Base-by-base conservation (phyloP, 2,797 vertebrate genomes). In the Ctenosaura bakeri region DNA sequence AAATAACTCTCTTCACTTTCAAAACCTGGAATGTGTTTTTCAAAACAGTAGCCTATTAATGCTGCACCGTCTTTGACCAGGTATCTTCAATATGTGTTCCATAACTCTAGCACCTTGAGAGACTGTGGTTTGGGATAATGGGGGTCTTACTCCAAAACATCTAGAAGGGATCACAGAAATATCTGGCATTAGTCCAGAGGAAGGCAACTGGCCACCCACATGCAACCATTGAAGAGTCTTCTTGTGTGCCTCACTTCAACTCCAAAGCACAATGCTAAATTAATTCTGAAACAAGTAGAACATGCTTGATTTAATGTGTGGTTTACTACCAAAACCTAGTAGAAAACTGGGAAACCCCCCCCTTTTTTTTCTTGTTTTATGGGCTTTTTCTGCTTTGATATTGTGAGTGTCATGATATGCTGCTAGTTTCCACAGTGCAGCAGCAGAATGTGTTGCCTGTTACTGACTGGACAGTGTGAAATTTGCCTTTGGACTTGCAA, bases 1-100 rank as follows among this genome's bases (percentile, higher is more conserved):
- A 90, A 83, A 91, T 90, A 52, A 1, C 86, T 89, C 8, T 90
- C 83, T 83, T 91, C 0, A 0, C 1, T 93, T 91, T 18, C 66
- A 54, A 92, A 81, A 7, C 71, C 84, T 83, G 73, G 24, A 86
- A 6, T 56, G 12, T 90, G 66, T n/a, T 46, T 42, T 2, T 16
- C 46, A 88, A 24, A 69, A 42, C 50, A 94, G 73, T 56, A 82
- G 38, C 3, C 54, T 5, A n/a, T 85, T 66, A 69, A 59, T n/a
- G 52, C 32, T 54, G 5, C 46, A 29, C 38, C 16, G 20, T 69
- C 29, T 5, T 32, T 32, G 50, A 20, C 32, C 16, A 18, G 26
- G 42, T 50, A 16, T 8, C 18, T 62, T 69, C 46, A 42, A 46
- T 14, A 20, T 76, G 4, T 38, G 14, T n/a, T 73, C 69, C 14